Percentiles rank a stretch among this genome's conserved stretches.
phyloP scores from a whole-genome alignment of 1,140 invertebrate genomes.

The Chelonus insularis region DNA sequence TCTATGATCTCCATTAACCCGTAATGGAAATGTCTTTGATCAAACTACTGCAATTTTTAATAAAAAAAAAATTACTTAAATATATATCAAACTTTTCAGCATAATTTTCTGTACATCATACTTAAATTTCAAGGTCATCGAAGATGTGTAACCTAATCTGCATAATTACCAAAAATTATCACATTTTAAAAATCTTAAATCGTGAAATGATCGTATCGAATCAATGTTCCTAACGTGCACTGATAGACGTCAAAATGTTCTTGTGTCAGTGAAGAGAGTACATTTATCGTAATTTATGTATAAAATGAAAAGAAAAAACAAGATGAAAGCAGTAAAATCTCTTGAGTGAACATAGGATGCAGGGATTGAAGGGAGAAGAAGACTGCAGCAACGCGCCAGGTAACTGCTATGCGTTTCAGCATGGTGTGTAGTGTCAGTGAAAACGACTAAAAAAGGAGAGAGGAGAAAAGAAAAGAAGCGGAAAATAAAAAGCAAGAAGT shows the following conservation, averaged over 20 bases:
- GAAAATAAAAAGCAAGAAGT: slow-evolving; percentile 32
- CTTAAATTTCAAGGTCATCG: no score
- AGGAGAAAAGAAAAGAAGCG: slow-evolving; percentile 22
- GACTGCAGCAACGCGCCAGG: slow-evolving; percentile 18
- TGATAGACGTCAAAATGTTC: slow-evolving; percentile 12
- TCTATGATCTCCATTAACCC: no score
- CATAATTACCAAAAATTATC: no score
- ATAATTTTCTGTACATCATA: no score
- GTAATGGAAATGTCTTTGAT: no score
- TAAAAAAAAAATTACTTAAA: no score
- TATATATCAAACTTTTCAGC: no score
- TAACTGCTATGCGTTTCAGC: slow-evolving; percentile 5
- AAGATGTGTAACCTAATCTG: no score
- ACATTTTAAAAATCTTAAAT: no score
- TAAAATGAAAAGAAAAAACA: not conserved
- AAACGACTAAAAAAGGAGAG: slow-evolving; percentile 13
- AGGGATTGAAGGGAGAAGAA: slow-evolving; percentile 2
- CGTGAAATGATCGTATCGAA: not conserved
- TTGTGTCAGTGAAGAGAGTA: slow-evolving; percentile 11
- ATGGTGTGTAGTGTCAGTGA: slow-evolving; percentile 17
- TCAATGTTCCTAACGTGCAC: slow-evolving; percentile 5
- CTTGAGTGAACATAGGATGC: not conserved
- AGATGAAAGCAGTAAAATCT: slow-evolving; percentile 1
- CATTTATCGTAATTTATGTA: slow-evolving; percentile 18
- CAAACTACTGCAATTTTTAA: no score